Base-by-base conservation (phyloP, 53 echinoderm and acorn worm species). In the Zoroaster sp. region DNA sequence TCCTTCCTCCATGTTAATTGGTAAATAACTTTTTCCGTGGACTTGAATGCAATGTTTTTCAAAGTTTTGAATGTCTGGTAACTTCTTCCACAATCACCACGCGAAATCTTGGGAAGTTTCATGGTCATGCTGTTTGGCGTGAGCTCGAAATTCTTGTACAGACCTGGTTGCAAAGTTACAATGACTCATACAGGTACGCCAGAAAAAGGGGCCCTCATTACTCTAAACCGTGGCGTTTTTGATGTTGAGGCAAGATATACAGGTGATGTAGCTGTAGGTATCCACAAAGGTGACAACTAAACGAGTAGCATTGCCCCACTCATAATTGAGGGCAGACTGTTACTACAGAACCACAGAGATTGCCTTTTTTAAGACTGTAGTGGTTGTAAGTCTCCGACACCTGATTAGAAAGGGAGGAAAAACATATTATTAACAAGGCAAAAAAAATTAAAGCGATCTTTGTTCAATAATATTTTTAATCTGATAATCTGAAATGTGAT, bases 271-370 rank as follows among this genome's bases (percentile, higher is more conserved):
- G 85, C 85, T 45, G n/a, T n/a, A 69, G 12, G 51, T 85, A 85
- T 49, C 85, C 85, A 71, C 85, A 85, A 28, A 69, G 71, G 37
- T 85, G 85, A 85, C 85, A 85, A 36, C 85, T 85, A 35, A 85
- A 47, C 85, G n/a, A n/a, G 70, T 85, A 71, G 85, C 85, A 85
- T 85, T 69, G 46, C 85, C 85, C 85, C 52, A 71, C 72, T 85
- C 85, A 85, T 85, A 85, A n/a, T n/a, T 85, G 85, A 85, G 85
- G 8, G 47, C 18, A 36, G 85, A 37, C 42, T n/a, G n/a, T 30
- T 66, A 66, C 17, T 33, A 59, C 63, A 59, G 28, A 8, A 28
- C 63, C 28, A 28, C 17, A 59, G 23, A 59, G 8, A 59, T 28
- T 25, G 63, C 30, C 30, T 59, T 28, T 28, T 59, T 28, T 28